A percentile compares a stretch with the other conserved stretches of the same genome.
Conservation (phyloP, 2,113 vertebrate genomes). For the Myotis yumanensis region DNA sequence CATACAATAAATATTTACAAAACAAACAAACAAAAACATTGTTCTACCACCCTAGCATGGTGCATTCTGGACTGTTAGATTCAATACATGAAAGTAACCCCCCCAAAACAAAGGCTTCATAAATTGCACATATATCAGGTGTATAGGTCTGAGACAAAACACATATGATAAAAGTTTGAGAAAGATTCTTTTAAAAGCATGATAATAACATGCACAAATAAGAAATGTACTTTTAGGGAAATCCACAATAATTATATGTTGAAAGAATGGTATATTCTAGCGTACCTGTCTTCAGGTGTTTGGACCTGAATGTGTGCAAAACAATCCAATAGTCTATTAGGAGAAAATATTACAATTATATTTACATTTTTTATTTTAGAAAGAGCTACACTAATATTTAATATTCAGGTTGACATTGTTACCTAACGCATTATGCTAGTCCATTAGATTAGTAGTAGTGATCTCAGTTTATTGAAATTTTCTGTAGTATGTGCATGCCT, state of each 20-base stretch:
- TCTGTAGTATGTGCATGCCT: neutral
- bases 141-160: neutral
- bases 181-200: neutral
- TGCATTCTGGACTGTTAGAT: neutral
- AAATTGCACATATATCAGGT: neutral
- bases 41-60: neutral
- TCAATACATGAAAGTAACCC: neutral
- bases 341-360: neutral
- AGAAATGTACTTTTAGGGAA: neutral
- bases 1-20: neutral
- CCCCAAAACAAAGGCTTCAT: neutral
- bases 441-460: neutral
- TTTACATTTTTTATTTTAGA: neutral
- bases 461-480: neutral
- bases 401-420: neutral
- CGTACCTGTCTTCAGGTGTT: neutral
- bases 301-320: neutral
- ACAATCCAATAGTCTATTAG: neutral
- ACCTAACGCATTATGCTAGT: neutral
- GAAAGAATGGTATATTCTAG: neutral
- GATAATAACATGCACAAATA: neutral
- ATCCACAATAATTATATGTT: neutral
- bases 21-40: neutral
- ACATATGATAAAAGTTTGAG: neutral
- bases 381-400: neutral